Conservation (phyloP, 2,888 invertebrate species). For the Eristalis arbustorum region DNA sequence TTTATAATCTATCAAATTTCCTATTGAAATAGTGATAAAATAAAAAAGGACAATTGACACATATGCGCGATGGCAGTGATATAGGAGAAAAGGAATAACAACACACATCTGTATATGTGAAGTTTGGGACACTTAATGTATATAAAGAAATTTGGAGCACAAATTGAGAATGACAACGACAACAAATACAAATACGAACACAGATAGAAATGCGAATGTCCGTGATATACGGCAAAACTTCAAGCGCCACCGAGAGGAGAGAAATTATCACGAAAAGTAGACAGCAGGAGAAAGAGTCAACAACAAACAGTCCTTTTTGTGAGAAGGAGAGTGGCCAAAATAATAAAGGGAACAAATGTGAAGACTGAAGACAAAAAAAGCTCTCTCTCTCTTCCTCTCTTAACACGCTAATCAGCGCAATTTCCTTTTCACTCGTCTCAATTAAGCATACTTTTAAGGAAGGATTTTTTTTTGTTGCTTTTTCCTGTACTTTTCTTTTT, state of each 20-base stretch:
- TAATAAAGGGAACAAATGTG: slow-evolving; percentile 28
- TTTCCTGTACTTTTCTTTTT: slow-evolving; percentile 16
- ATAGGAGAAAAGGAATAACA: slow-evolving; percentile 47
- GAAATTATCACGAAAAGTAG: neutral
- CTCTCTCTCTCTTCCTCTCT: slow-evolving; percentile 33
- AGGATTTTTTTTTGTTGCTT: slow-evolving; percentile 52
- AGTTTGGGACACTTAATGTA: neutral
- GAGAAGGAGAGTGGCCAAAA: slow-evolving; percentile 36
- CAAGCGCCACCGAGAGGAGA: slow-evolving; percentile 28
- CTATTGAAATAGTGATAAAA: slow-evolving; percentile 45
- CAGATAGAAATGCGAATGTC: slow-evolving; percentile 21
- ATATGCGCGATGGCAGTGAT: slow-evolving; percentile 37
- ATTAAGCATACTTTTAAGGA: slow-evolving; percentile 39
- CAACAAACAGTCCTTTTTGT: slow-evolving; percentile 34
- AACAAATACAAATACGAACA: slow-evolving; percentile 26
- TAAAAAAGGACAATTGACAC: slow-evolving; percentile 49
- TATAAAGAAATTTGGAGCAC: slow-evolving; percentile 44
- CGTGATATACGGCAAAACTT: slow-evolving; percentile 40
- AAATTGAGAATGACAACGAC: slow-evolving; percentile 51
- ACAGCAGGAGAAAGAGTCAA: slow-evolving; percentile 27
- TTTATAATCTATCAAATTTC: slow-evolving; percentile 58
- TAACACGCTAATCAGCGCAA: slow-evolving; percentile 64
- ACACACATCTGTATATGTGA: slow-evolving; percentile 27
- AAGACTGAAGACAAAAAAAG: slow-evolving; percentile 49
- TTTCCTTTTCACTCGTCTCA: slow-evolving; percentile 66